A percentile compares a stretch with the other conserved stretches of the same genome.
Conservation (phyloP, 2,113 vertebrate genomes). For the Dicaeum eximium region DNA sequence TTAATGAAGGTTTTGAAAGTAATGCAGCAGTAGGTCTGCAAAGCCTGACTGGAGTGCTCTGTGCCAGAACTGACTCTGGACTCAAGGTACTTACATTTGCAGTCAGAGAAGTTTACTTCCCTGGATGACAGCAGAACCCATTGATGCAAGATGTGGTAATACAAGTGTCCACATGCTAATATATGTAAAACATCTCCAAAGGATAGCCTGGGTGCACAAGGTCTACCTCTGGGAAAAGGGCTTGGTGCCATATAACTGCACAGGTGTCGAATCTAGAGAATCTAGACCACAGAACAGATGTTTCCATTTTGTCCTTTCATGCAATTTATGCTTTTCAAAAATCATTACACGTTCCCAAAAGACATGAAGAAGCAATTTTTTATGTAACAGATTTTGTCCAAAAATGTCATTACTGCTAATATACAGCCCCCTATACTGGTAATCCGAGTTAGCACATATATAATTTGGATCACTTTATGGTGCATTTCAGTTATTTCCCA, state of each 20-base stretch:
- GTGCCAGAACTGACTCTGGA: neutral
- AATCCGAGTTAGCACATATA: neutral
- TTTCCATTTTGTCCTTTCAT: neutral
- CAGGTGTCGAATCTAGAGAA: neutral
- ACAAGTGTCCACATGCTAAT: conserved; percentile 16
- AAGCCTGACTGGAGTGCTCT: neutral
- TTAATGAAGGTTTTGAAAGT: conserved; percentile 14
- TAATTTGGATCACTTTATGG: neutral
- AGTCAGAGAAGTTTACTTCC: conserved; percentile 24
- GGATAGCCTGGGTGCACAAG: neutral
- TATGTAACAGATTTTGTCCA: neutral
- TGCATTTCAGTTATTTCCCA: neutral
- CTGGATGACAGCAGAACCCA: conserved; percentile 17
- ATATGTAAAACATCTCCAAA: conserved; percentile 39
- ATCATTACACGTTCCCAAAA: neutral
- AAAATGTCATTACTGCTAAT: neutral
- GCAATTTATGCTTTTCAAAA: neutral
- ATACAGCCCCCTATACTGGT: neutral
- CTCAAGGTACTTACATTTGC: neutral
- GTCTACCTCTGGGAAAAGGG: conserved; percentile 10
- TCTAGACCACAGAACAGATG: neutral
- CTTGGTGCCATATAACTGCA: conserved; percentile 21
- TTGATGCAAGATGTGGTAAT: conserved; percentile 13
- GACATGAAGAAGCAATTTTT: neutral
- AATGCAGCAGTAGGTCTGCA: neutral